Evolutionary conservation across 2,113 vertebrate genomes (phyloP), one percentile per base, ranked within the genome.

Genomic region (Ptychochromis oligacanthus): DNA sequence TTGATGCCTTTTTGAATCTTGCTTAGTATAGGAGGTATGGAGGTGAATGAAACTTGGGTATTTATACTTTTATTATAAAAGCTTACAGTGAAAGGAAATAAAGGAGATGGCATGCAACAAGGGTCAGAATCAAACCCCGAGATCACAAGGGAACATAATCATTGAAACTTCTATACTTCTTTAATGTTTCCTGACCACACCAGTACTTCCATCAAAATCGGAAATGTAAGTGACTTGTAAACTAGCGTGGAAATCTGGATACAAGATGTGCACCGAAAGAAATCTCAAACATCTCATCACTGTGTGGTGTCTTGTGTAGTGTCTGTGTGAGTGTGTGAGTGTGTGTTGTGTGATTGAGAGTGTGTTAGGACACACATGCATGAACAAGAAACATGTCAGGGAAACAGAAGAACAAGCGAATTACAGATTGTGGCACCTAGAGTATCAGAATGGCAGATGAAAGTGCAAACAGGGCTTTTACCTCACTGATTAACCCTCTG

Each of bases 321-420:
- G 59, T 80, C 6, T 56, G n/a, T 59, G 40, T 46, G 15, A 62
- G 75, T 77, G 70, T 74, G 77, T 58, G 54, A n/a, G n/a, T n/a
- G n/a, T n/a, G n/a, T 90, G 86, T 81, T 60, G 49, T n/a, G 22
- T 83, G 91, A 92, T 91, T 91, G 87, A 88, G 92, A 87, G 84
- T 70, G 79, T 78, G 80, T 86, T 75, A 83, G 79, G 40, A 80
- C 61, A 88, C 59, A 85, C 75, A 74, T 77, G 82, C 36, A 13
- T 72, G 60, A 81, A 86, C 58, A 91, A 67, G 62, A 65, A 75
- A 87, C 11, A 84, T 57, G 77, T 87, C 58, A 70, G 57, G 60
- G 43, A 75, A 83, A 72, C 10, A 80, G 59, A 80, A 55, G 64
- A 85, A 82, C 22, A 86, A 49, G 59, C 82, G 60, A 90, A 92